Evolutionary conservation across 2,797 vertebrate genomes (phyloP), one percentile per base, ranked within the genome.

Genomic region (Neosilurus hyrtlii): DNA sequence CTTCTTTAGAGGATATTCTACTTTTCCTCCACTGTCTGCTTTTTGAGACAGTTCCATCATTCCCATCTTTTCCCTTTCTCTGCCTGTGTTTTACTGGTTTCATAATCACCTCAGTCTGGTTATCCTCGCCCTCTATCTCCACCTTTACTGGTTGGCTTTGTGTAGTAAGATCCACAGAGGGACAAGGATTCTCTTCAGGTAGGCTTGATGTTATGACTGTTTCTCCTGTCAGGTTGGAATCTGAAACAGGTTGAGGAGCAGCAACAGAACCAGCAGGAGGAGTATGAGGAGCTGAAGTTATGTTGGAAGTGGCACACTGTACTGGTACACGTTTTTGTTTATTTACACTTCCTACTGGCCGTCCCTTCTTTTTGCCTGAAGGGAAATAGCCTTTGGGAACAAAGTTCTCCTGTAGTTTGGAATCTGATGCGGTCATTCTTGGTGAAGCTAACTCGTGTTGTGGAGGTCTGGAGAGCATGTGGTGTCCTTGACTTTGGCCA

Each of bases 361-460:
- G 93, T 61, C 97, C 97, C 89, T 98, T 99, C 89, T 99, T 99
- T 92, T 99, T 99, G 89, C 98, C 98, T 85, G 98, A 99, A 70
- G 98, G 97, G 87, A 99, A 99, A 91, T 99, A 99, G 7, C 97
- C 98, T 92, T 98, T 99, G 10, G 96, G 97, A 87, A 98, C 96
- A 52, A 92, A 0, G 85, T 11, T 94, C 0, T 95, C 95, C 15
- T 85, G 57, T 2, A 56, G 63, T 87, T 95, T 95, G 20, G 89
- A 87, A 70, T 95, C 94, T 87, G 92, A 93, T 57, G 90, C 89
- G 0, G 93, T 91, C 83, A 92, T 85, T 86, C 93, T 91, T 80
- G 88, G 77, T 78, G 93, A 93, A 22, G 91, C 90, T 89, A 94
- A 90, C 75, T 93, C 93, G 89, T 91, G 72, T 63, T 85, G 93